Conservation (phyloP, 2,888 invertebrate species). For the Exephanes ischioxanthus region DNA sequence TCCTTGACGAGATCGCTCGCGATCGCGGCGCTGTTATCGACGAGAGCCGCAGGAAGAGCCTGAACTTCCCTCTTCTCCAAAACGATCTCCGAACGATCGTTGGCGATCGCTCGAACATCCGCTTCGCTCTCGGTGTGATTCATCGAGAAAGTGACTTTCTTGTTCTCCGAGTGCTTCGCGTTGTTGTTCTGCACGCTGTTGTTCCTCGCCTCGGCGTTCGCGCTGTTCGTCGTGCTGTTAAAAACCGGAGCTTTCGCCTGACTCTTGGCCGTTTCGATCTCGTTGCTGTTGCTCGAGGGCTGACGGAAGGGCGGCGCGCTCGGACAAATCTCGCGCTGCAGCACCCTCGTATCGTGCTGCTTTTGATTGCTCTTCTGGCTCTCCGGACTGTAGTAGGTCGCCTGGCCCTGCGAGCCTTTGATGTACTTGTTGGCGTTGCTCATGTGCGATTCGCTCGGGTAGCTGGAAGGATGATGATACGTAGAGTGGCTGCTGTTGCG, state of each 20-base stretch:
- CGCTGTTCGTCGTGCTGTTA: slow-evolving; percentile 20
- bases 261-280: slow-evolving; percentile 73
- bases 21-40: slow-evolving; percentile 4
- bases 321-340: slow-evolving; percentile 71
- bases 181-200: slow-evolving; percentile 11
- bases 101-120: slow-evolving; percentile 11
- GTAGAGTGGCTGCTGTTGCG: slow-evolving; percentile 74
- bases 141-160: slow-evolving; percentile 32
- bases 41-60: not conserved
- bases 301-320: slow-evolving; percentile 62
- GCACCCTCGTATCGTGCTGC: slow-evolving; percentile 74
- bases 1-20: slow-evolving; percentile 38
- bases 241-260: slow-evolving; percentile 30
- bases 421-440: slow-evolving; percentile 85
- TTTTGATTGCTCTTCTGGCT: slow-evolving; percentile 73
- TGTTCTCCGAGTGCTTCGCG: slow-evolving; percentile 26
- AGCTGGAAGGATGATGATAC: slow-evolving; percentile 79
- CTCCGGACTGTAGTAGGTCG: slow-evolving; percentile 84
- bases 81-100: slow-evolving; percentile 22
- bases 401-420: slow-evolving; percentile 73
- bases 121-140: slow-evolving; percentile 43
- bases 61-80: slow-evolving; percentile 38
- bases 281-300: slow-evolving; percentile 63
- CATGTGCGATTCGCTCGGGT: slow-evolving; percentile 82
- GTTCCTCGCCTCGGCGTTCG: not conserved